Conservation (phyloP, 2,113 vertebrate species). For the Cyphomyrus plagiostoma region DNA sequence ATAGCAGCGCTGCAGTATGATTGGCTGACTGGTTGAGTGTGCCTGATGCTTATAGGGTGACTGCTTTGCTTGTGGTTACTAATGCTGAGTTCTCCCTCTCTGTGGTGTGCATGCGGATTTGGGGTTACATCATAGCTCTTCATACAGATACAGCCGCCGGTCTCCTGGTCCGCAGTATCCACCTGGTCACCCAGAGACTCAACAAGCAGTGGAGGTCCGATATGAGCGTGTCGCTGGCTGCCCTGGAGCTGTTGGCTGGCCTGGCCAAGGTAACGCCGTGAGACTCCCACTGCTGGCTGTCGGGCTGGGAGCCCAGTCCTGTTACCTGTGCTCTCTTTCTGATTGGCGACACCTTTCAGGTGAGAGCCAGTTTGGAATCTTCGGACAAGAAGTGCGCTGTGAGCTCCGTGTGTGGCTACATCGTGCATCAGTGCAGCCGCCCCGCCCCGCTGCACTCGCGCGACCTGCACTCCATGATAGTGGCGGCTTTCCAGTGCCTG, state of each 20-base stretch:
- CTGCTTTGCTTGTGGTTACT: conserved; percentile 73
- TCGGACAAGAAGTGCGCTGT: conserved; percentile 76
- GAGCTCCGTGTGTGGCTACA: conserved; percentile 83
- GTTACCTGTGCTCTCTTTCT: no score
- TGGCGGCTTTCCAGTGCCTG: conserved; percentile 92
- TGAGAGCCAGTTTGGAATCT: conserved; percentile 73
- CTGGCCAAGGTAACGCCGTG: conserved; percentile 79
- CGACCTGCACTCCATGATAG: conserved; percentile 96
- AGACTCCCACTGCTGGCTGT: not conserved
- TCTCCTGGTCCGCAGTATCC: conserved; percentile 90
- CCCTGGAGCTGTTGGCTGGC: conserved; percentile 86
- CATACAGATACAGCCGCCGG: conserved; percentile 91
- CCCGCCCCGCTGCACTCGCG: conserved; percentile 87
- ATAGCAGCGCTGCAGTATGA: not conserved
- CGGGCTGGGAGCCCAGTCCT: not conserved
- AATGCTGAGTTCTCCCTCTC: conserved; percentile 76
- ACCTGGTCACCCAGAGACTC: conserved; percentile 90
- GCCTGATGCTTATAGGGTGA: conserved; percentile 55
- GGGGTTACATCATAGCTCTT: conserved; percentile 95
- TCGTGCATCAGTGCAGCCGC: conserved; percentile 89
- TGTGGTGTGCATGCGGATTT: conserved; percentile 68
- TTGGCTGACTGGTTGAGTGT: conserved; percentile 24
- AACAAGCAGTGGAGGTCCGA: conserved; percentile 90
- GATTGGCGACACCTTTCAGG: conserved; percentile 50
- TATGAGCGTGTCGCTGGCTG: conserved; percentile 91